A percentile compares a stretch with the other conserved stretches of the same genome.
phyloP scores from a whole-genome alignment of 2,797 vertebrate genomes.

The Holocentrus rufus region DNA sequence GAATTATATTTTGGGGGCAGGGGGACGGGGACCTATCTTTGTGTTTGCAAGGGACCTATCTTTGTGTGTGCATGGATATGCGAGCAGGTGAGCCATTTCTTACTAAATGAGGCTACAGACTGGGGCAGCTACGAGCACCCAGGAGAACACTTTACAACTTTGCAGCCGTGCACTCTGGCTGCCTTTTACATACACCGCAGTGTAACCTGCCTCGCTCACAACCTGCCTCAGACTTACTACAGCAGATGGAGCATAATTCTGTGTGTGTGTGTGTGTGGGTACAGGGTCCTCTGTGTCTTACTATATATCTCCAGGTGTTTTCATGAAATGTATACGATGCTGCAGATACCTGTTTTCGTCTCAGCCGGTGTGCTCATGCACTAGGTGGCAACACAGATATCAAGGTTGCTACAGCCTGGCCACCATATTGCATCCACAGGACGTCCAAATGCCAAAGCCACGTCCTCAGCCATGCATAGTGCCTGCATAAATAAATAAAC shows the following conservation, averaged over 20 bases:
- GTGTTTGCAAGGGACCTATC: no score
- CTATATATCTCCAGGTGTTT: background rate
- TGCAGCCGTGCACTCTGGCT: slow-evolving; percentile 19
- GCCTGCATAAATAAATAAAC: no score
- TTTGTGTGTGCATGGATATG: slow-evolving; percentile 22
- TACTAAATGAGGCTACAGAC: slow-evolving; percentile 53
- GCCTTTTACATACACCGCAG: slow-evolving; percentile 32
- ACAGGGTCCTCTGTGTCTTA: slow-evolving; percentile 10
- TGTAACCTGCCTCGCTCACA: slow-evolving; percentile 10
- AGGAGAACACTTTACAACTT: slow-evolving; percentile 47
- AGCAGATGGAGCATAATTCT: slow-evolving; percentile 37
- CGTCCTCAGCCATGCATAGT: slow-evolving; percentile 42
- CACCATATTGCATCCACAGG: slow-evolving; percentile 26
- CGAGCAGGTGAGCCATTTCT: slow-evolving; percentile 51
- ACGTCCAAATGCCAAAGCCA: slow-evolving; percentile 56
- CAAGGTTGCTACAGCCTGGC: background rate
- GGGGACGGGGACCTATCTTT: no score
- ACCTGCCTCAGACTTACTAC: slow-evolving; percentile 23
- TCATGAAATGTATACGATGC: background rate
- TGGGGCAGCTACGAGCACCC: slow-evolving; percentile 32
- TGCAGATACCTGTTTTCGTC: slow-evolving; percentile 10
- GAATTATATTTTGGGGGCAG: background rate
- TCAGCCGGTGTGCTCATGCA: background rate
- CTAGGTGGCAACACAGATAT: slow-evolving; percentile 7
- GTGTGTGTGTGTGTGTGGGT: slow-evolving; percentile 23